These are phyloP conservation scores for Turnix velox DNA, from an alignment of 2,113 vertebrate species.

Conservation along the genomic window DNA sequence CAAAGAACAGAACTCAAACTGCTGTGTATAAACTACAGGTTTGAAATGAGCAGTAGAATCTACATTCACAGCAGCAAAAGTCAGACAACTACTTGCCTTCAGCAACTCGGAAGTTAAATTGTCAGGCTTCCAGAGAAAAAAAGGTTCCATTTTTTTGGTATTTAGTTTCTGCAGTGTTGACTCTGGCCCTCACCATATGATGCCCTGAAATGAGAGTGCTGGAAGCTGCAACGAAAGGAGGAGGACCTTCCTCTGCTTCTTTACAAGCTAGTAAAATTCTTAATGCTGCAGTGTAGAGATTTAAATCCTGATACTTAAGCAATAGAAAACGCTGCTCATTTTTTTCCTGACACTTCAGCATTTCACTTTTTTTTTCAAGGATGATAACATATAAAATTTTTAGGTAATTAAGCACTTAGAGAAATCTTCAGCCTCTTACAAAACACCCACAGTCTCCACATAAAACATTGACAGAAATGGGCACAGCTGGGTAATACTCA, in stretches of 20 bases:
- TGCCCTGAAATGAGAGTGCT: background rate
- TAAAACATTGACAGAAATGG: background rate
- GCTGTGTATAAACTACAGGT: background rate
- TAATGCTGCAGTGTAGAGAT: background rate
- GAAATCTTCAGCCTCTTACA: background rate
- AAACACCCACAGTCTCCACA: background rate
- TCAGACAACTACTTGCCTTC: background rate
- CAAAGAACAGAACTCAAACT: background rate
- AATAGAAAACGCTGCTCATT: background rate
- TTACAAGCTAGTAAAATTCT: background rate
- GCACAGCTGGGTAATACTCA: background rate
- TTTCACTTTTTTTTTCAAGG: background rate
- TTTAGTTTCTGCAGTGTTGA: background rate
- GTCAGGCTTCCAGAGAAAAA: background rate
- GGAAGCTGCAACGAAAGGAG: background rate
- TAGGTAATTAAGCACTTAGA: background rate
- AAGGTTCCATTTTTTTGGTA: background rate
- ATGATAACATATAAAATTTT: background rate
- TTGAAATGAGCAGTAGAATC: background rate
- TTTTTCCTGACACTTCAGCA: background rate
- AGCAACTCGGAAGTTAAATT: background rate
- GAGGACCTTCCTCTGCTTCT: background rate
- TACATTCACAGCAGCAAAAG: background rate
- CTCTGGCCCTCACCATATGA: background rate
- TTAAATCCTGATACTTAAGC: background rate